Conservation (phyloP, 2,888 invertebrate species). For the Gisinianus flammeolus region DNA sequence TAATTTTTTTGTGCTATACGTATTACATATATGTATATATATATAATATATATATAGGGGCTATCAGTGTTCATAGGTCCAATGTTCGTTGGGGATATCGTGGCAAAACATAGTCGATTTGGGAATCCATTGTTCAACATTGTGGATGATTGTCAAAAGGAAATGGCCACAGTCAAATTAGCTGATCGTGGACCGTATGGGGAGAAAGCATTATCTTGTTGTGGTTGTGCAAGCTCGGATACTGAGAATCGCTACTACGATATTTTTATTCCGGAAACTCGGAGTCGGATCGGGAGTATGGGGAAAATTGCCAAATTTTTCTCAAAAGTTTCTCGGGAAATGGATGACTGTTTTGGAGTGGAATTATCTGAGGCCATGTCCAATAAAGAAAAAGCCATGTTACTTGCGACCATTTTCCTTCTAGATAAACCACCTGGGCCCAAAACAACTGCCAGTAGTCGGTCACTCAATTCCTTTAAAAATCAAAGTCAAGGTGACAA, state of each 20-base stretch:
- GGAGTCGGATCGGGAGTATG: neutral
- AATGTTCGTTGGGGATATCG: neutral
- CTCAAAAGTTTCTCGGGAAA: neutral
- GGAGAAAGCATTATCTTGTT: neutral
- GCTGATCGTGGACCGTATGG: neutral
- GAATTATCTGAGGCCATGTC: slow-evolving; percentile 10
- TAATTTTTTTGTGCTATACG: neutral
- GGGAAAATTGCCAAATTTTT: slow-evolving; percentile 23
- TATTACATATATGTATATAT: too few species aligned
- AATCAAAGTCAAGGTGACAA: neutral
- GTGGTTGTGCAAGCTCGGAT: neutral
- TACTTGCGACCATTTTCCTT: neutral
- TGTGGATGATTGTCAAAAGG: slow-evolving; percentile 7
- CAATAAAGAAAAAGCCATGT: slow-evolving; percentile 4
- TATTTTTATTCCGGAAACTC: slow-evolving; percentile 6
- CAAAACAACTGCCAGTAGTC: too few species aligned
- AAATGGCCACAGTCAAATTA: neutral
- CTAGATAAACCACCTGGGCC: too few species aligned
- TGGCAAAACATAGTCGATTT: neutral
- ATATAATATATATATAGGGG: too few species aligned
- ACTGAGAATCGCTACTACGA: neutral
- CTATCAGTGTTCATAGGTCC: neutral
- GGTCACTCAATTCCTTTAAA: too few species aligned
- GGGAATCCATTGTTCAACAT: neutral
- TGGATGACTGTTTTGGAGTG: slow-evolving; percentile 18